Evolutionary conservation across 2,113 vertebrate genomes (phyloP), one percentile per base, ranked within the genome.

Genomic region (Microcebus jonahi): DNA sequence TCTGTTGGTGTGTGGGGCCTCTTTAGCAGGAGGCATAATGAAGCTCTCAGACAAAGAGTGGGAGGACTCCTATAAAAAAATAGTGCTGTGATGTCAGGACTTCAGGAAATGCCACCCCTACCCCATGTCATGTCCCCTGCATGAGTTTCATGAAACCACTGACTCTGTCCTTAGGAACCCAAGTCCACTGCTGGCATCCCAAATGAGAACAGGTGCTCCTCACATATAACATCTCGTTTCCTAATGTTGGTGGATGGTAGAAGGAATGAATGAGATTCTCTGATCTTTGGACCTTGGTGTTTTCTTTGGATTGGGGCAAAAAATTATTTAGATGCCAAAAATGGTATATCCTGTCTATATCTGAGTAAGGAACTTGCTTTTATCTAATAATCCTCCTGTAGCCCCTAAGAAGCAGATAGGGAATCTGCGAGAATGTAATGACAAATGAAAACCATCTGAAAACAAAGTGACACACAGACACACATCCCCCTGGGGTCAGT

Each of bases 31-130:
- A 21, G 77, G 15, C 17, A 77, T 45, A 77, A 85, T 89, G 45
- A 88, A 45, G 70, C 81, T 76, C 96, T 75, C 59, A 97, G 95
- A 96, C 88, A 50, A 50, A 92, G 77, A 95, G 98, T 97, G 80
- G 97, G 97, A 93, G 55, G 96, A 18, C n/a, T 42, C 15, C 21
- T 36, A 65, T 90, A 93, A 91, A 88, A 96, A 96, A 83, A 59
- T 3, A 73, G 79, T 17, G 39, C 70, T 77, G 48, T 87, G 96
- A 91, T 15, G 31, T 94, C 80, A 95, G 48, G 48, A 48, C 82
- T 65, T 39, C 50, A 88, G 94, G 79, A 87, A 85, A 73, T 53
- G 82, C 91, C 95, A 82, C 71, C 42, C 50, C 39, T 68, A 84
- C 29, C 67, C 45, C 29, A n/a, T 96, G 81, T 59, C 55, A 45